Percentiles rank a stretch among this genome's conserved stretches.
phyloP scores from a whole-genome alignment of 2,113 vertebrate genomes.

The Vicugna pacos region DNA sequence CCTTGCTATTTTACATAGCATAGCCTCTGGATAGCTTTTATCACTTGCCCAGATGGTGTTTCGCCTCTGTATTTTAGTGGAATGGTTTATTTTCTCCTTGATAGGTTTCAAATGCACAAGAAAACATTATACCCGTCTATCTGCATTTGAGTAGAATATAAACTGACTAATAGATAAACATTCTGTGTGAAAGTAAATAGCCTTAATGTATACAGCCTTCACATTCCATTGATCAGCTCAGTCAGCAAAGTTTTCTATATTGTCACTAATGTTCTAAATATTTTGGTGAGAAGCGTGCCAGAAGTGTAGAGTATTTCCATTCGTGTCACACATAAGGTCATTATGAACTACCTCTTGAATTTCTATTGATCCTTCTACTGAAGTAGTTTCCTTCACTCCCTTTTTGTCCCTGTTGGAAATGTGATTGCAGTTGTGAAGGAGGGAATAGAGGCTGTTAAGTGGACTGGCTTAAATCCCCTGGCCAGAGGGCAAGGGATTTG shows the following conservation, averaged over 20 bases:
- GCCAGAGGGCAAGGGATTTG: slow-evolving; percentile 10
- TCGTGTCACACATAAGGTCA: slow-evolving; percentile 83
- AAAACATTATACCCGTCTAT: slow-evolving; percentile 90
- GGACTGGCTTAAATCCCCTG: slow-evolving; percentile 63
- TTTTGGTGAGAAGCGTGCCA: slow-evolving; percentile 87
- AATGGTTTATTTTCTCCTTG: slow-evolving; percentile 89
- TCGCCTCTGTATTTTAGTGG: slow-evolving; percentile 86
- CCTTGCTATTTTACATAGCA: slow-evolving; percentile 86
- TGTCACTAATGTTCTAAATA: slow-evolving; percentile 88
- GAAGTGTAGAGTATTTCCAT: slow-evolving; percentile 85
- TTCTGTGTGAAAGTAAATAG: slow-evolving; percentile 88
- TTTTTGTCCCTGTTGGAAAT: slow-evolving; percentile 81
- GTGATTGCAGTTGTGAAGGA: slow-evolving; percentile 78
- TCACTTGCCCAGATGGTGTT: slow-evolving; percentile 86
- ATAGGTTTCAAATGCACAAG: slow-evolving; percentile 88
- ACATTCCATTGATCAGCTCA: slow-evolving; percentile 91
- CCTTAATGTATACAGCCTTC: slow-evolving; percentile 90
- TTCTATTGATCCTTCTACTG: slow-evolving; percentile 85
- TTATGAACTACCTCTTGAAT: slow-evolving; percentile 85
- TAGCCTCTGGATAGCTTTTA: slow-evolving; percentile 86
- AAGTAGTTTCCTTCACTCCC: slow-evolving; percentile 81
- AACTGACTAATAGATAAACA: slow-evolving; percentile 91
- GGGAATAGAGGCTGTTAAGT: slow-evolving; percentile 79
- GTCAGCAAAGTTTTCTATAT: slow-evolving; percentile 88
- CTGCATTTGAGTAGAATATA: slow-evolving; percentile 89